Evolutionary conservation across 2,888 invertebrate genomes (phyloP).

Genomic region (Diaperis boleti): DNA sequence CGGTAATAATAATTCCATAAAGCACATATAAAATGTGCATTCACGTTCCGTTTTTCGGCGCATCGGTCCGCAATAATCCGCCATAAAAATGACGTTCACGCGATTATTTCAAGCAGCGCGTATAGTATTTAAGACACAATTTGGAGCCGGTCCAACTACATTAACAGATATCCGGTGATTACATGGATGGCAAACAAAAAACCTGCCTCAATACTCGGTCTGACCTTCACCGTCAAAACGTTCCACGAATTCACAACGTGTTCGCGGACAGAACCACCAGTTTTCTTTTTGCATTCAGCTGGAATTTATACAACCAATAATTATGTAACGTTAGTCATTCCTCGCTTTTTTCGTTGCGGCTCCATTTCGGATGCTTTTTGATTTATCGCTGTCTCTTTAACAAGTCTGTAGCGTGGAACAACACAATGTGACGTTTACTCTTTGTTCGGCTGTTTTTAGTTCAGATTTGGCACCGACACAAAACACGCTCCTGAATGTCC

Average conservation of each 20-base stretch:
- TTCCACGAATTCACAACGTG: constrained; percentile 39
- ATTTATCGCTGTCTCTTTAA: constrained; percentile 37
- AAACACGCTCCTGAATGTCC: constrained; percentile 30
- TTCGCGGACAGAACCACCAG: constrained; percentile 33
- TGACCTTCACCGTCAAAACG: constrained; percentile 43
- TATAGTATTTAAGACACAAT: constrained; percentile 30
- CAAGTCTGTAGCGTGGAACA: constrained; percentile 29
- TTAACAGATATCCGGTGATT: constrained; percentile 39
- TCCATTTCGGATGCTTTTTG: constrained; percentile 21
- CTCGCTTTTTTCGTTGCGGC: constrained; percentile 8
- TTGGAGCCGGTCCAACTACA: constrained; percentile 36
- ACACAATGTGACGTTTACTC: constrained; percentile 30
- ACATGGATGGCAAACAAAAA: constrained; percentile 33
- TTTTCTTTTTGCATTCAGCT: constrained; percentile 38
- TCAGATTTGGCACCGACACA: constrained; percentile 30
- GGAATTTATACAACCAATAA: constrained; percentile 36
- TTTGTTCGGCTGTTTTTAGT: constrained; percentile 33
- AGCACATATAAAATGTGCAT: constrained; percentile 27
- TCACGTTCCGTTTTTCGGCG: constrained; percentile 21
- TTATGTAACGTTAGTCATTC: constrained; percentile 36
- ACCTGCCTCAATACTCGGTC: constrained; percentile 36
- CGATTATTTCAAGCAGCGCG: constrained; percentile 22
- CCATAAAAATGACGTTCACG: constrained; percentile 26
- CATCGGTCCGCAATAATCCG: constrained; percentile 16
- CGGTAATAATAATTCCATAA: constrained; percentile 30